Percentiles rank a stretch among this genome's conserved stretches.
Conservation (phyloP, 2,888 invertebrate species). For the Epistrophe eligans region DNA sequence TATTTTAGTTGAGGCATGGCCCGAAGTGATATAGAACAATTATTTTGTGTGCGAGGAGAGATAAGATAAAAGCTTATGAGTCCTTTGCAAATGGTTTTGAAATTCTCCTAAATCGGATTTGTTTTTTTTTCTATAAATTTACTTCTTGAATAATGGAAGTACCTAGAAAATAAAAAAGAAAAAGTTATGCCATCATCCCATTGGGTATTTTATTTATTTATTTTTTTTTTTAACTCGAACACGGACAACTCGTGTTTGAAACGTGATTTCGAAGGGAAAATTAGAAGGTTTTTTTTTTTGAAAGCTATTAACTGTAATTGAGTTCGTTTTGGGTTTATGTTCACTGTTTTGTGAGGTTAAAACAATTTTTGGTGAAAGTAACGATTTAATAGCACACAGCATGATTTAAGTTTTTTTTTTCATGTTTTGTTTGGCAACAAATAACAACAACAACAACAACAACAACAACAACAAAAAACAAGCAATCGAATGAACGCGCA, state of each 20-base stretch:
- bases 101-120: slow-evolving; percentile 16
- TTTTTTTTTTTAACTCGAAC: neutral
- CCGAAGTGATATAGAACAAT: neutral
- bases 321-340: slow-evolving; percentile 45
- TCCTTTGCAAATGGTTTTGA: neutral
- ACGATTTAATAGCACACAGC: slow-evolving; percentile 45
- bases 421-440: slow-evolving; percentile 18
- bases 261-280: slow-evolving; percentile 30
- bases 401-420: slow-evolving; percentile 25
- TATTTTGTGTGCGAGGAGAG: neutral
- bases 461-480: neutral
- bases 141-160: neutral
- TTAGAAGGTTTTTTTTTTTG: slow-evolving; percentile 24
- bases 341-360: slow-evolving; percentile 18
- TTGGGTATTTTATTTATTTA: neutral
- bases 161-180: neutral
- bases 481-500: slow-evolving; percentile 32
- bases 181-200: neutral
- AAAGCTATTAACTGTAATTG: slow-evolving; percentile 57
- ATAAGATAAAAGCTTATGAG: slow-evolving; percentile 12
- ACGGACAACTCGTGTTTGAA: neutral
- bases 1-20: neutral
- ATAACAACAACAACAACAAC: neutral
- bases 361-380: slow-evolving; percentile 32
- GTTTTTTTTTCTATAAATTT: neutral